Evolutionary conservation across 35 echinoderm and acorn worm species (phyloP).

Genomic region (Eucidaris tribuloides): DNA sequence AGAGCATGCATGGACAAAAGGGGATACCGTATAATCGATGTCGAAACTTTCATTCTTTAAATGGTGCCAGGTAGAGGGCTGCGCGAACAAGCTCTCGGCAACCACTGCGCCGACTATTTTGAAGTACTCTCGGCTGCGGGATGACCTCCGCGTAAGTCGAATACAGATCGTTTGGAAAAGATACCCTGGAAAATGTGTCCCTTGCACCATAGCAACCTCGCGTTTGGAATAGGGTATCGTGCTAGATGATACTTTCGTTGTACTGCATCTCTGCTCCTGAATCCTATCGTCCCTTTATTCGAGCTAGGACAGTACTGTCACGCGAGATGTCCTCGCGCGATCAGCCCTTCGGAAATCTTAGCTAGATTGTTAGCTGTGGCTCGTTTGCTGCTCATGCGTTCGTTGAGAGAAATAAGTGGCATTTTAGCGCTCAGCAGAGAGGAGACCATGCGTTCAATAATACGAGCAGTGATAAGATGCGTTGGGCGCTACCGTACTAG

Average conservation of each 20-base stretch:
- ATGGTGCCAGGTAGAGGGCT: constrained; percentile 1
- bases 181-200: not conserved
- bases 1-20: not conserved
- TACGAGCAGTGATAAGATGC: too few species aligned
- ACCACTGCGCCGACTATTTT: not conserved
- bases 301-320: not conserved
- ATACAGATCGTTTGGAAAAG: not conserved
- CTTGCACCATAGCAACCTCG: not conserved
- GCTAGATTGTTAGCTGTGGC: constrained; percentile 19
- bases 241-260: not conserved
- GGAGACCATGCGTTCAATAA: too few species aligned
- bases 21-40: not conserved
- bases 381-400: constrained; percentile 12
- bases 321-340: not conserved
- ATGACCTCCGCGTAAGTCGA: not conserved
- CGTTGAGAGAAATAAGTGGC: not conserved
- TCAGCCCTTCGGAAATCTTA: not conserved
- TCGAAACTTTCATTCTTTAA: not conserved
- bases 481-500: too few species aligned
- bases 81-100: not conserved
- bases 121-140: not conserved
- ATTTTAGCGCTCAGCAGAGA: constrained; percentile 9
- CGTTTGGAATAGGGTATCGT: not conserved
- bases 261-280: too few species aligned
- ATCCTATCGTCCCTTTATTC: constrained; percentile 5